Conservation (phyloP, 2,888 invertebrate genomes). For the Polyommatus icarus region DNA sequence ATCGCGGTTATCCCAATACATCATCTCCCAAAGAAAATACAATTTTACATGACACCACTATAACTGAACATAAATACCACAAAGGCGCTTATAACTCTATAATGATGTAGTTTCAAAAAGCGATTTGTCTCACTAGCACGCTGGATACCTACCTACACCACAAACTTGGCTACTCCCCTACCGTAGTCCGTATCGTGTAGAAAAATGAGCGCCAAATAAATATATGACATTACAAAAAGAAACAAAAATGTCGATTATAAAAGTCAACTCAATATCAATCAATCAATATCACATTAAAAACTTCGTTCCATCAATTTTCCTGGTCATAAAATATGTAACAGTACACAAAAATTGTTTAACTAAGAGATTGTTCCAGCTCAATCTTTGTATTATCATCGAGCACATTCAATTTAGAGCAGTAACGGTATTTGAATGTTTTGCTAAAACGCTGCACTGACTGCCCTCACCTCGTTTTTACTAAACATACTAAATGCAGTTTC, state of each 20-base stretch:
- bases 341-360: not conserved
- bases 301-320: not conserved
- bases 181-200: not conserved
- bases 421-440: no score
- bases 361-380: not conserved
- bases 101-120: conserved; percentile 35
- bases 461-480: no score
- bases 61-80: conserved; percentile 41
- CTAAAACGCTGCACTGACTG: no score
- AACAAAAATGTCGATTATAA: not conserved
- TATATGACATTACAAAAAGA: not conserved
- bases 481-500: not conserved
- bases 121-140: conserved; percentile 38
- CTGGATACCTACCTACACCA: conserved; percentile 19
- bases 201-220: not conserved
- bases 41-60: conserved; percentile 46
- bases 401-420: not conserved
- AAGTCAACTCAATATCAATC: conserved; percentile 13
- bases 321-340: not conserved
- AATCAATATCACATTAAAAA: conserved; percentile 14
- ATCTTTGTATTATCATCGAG: not conserved
- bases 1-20: conserved; percentile 49
- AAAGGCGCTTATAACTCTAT: conserved; percentile 42
- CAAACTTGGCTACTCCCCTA: not conserved
- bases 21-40: conserved; percentile 47